Percentiles rank a stretch among this genome's conserved stretches.
Conservation (phyloP, 2,888 invertebrate genomes). For the Xylophagus ater region DNA sequence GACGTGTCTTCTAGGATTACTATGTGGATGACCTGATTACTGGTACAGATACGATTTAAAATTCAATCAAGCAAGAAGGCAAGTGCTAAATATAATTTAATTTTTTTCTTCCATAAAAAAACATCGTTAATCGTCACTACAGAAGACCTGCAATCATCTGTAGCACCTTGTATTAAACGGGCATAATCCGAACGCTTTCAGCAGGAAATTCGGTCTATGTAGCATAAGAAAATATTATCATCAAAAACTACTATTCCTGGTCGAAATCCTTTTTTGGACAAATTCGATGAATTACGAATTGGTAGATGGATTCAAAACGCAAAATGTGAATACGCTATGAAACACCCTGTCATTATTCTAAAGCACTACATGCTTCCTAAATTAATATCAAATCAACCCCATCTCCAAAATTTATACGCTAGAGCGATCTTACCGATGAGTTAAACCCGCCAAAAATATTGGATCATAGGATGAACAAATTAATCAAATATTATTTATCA, state of each 20-base stretch:
- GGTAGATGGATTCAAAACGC: slow-evolving; percentile 1
- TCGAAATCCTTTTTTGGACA: background rate
- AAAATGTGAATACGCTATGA: background rate
- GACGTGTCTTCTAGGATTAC: slow-evolving; percentile 15
- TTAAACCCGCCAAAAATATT: background rate
- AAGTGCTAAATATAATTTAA: too few relatives aligned
- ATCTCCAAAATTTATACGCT: background rate
- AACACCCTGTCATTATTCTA: slow-evolving; percentile 3
- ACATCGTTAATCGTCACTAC: background rate
- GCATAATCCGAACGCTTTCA: background rate
- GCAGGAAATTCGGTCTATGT: background rate
- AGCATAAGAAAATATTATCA: background rate
- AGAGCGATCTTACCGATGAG: background rate
- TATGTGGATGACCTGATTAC: slow-evolving; percentile 19
- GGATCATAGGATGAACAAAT: background rate
- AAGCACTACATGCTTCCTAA: background rate
- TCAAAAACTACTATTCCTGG: background rate
- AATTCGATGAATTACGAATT: background rate
- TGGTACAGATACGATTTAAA: slow-evolving; percentile 12
- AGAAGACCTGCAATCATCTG: background rate
- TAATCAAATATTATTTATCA: background rate
- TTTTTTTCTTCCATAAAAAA: slow-evolving; percentile 6
- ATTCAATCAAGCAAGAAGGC: slow-evolving; percentile 12
- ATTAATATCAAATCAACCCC: background rate
- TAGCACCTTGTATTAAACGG: background rate